phyloP scores from a whole-genome alignment of 2,888 invertebrate genomes.

The Hypercompe scribonia region DNA sequence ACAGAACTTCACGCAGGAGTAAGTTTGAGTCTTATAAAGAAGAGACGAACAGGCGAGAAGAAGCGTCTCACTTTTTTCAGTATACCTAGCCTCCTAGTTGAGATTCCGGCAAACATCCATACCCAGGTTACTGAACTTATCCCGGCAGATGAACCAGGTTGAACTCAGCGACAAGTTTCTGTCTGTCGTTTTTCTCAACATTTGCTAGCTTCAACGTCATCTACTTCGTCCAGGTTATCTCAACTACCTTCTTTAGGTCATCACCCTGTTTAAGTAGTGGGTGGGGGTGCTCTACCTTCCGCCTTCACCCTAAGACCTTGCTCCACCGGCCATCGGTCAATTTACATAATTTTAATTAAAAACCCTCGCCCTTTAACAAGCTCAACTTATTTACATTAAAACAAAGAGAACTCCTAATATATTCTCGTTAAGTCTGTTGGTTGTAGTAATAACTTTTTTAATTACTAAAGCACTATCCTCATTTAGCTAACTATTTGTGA shows the following conservation, averaged over 20 bases:
- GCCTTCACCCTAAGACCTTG: background rate
- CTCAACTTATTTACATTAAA: constrained; percentile 14
- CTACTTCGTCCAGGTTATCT: background rate
- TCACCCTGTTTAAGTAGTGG: background rate
- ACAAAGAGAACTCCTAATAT: constrained; percentile 7
- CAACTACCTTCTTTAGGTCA: background rate
- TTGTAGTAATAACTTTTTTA: background rate
- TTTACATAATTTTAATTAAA: constrained; percentile 6
- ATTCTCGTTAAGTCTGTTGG: background rate
- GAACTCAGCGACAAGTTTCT: no score
- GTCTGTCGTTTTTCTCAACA: no score
- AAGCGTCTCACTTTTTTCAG: no score
- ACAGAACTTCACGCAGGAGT: no score
- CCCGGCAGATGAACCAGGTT: no score
- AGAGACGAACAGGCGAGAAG: no score
- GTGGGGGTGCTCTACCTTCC: background rate
- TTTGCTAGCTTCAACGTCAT: no score
- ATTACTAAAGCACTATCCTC: background rate
- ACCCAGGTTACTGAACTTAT: no score
- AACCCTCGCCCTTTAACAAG: background rate
- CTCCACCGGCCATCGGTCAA: background rate
- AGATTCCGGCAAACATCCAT: no score
- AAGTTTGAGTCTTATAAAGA: no score
- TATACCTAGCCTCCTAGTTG: no score
- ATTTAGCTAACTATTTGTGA: background rate